Percentiles rank a stretch among this genome's conserved stretches.
phyloP scores from a whole-genome alignment of 2,113 vertebrate genomes.

The Sigmodon hispidus region DNA sequence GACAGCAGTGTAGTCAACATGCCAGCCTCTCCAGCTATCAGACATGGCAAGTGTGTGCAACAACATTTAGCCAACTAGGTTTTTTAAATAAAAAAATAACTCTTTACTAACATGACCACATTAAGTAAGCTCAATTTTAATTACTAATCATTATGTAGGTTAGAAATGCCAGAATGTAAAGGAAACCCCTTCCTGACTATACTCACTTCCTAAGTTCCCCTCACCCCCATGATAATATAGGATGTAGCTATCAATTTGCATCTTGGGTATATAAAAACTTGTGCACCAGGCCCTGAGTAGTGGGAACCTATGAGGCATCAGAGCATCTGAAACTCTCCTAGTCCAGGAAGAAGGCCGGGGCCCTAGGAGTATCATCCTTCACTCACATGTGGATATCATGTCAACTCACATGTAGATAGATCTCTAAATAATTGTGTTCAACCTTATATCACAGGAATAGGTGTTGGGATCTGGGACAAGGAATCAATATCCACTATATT shows the following conservation, averaged over 20 bases:
- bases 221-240: not conserved
- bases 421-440: not conserved
- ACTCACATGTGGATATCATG: no score
- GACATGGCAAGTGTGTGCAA: not conserved
- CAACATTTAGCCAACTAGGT: not conserved
- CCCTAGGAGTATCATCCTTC: not conserved
- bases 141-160: not conserved
- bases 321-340: no score
- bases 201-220: not conserved
- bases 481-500: not conserved
- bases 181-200: not conserved
- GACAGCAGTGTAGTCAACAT: not conserved
- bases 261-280: not conserved
- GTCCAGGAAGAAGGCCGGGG: no score
- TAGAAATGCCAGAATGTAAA: not conserved
- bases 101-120: not conserved
- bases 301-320: not conserved
- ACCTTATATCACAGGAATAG: no score
- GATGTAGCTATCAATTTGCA: not conserved
- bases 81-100: not conserved
- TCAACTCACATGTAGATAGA: not conserved
- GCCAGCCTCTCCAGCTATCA: not conserved
- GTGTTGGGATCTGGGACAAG: not conserved
- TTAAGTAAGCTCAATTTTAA: not conserved
- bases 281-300: not conserved